Evolutionary conservation across 2,888 invertebrate species (phyloP).

Genomic region (Cyclophora albipunctata): DNA sequence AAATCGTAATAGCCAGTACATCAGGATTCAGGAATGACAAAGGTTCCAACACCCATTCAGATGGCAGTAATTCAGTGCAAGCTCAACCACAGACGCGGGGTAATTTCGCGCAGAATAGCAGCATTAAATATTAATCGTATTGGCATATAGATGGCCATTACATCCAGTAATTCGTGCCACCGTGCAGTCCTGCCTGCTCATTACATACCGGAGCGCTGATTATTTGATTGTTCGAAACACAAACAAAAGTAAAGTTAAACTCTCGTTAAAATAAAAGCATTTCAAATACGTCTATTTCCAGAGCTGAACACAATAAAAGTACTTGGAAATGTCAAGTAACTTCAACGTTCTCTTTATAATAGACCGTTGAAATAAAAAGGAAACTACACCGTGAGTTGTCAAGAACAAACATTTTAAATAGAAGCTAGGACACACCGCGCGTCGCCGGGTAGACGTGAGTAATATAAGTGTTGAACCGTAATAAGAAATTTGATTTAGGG

Average conservation of each 20-base stretch:
- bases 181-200: conserved; percentile 33
- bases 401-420: conserved; percentile 14
- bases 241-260: conserved; percentile 7
- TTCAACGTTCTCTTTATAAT: conserved; percentile 4
- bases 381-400: conserved; percentile 12
- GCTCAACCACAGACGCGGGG: conserved; percentile 58
- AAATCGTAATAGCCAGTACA: conserved; percentile 22
- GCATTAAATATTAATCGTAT: conserved; percentile 70
- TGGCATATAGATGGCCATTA: conserved; percentile 64
- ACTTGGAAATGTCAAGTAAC: conserved; percentile 1
- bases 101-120: conserved; percentile 61
- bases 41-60: conserved; percentile 50
- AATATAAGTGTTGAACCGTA: conserved; percentile 49
- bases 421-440: conserved; percentile 12
- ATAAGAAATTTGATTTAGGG: conserved; percentile 67
- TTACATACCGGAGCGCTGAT: conserved; percentile 41
- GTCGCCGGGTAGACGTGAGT: conserved; percentile 19
- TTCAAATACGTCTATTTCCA: conserved; percentile 6
- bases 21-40: conserved; percentile 31
- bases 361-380: conserved; percentile 6
- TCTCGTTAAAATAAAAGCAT: conserved; percentile 1
- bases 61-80: conserved; percentile 60
- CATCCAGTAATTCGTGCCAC: conserved; percentile 50
- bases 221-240: conserved; percentile 33
- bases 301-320: conserved; percentile 8